Percentiles rank a stretch among this genome's conserved stretches.
Evolutionary conservation across 1,140 invertebrate species (phyloP).

Genomic region (Bombus sibiricus): DNA sequence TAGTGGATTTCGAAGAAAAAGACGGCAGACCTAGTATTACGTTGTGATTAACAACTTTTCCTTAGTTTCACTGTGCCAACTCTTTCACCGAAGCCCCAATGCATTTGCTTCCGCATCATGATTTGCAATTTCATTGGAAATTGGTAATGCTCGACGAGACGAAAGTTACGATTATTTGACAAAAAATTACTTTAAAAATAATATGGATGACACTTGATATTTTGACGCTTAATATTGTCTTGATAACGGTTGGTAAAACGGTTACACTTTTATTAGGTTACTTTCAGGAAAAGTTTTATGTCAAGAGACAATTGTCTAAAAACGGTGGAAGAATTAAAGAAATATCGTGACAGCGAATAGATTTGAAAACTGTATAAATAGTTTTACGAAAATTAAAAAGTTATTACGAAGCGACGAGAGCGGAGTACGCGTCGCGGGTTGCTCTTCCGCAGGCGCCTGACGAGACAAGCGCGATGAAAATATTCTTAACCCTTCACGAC

Average conservation of each 20-base stretch:
- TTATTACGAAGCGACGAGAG: neutral
- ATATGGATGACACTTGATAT: too few species aligned
- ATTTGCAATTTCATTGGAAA: constrained; percentile 19
- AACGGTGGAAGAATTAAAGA: neutral
- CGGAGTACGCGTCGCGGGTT: neutral
- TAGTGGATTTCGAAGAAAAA: neutral
- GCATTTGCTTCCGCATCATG: constrained; percentile 6
- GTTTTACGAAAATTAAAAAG: neutral
- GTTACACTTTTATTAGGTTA: neutral
- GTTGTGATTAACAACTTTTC: constrained; percentile 29
- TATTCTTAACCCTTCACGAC: neutral
- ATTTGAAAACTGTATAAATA: neutral
- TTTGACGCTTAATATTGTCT: neutral
- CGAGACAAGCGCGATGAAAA: neutral
- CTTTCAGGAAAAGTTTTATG: neutral
- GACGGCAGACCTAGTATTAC: neutral
- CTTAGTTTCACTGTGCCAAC: constrained; percentile 36
- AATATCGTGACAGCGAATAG: neutral
- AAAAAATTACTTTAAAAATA: too few species aligned
- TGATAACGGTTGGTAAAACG: neutral
- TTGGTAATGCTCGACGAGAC: too few species aligned
- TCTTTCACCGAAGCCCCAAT: constrained; percentile 19
- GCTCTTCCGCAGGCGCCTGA: neutral
- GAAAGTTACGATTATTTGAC: too few species aligned
- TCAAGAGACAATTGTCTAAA: neutral